Evolutionary conservation across 2,113 vertebrate species (phyloP).

Genomic region (Rhinolophus ferrumequinum): DNA sequence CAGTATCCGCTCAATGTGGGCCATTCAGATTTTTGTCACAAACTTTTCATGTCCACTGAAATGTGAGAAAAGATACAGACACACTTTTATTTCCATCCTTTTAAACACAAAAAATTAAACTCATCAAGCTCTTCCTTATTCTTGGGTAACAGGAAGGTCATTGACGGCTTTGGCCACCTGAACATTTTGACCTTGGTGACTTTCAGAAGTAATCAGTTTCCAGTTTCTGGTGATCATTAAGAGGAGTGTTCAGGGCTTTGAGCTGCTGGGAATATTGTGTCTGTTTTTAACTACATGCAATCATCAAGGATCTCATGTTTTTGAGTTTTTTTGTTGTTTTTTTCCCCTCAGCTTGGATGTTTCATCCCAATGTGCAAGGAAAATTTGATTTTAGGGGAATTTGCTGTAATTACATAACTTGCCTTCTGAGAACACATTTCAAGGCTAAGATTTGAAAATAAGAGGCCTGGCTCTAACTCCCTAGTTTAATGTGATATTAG

Average conservation of each 20-base stretch:
- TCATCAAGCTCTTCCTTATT: background rate
- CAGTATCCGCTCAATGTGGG: background rate
- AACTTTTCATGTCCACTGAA: background rate
- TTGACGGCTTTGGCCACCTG: background rate
- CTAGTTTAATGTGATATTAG: background rate
- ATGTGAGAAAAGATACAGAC: background rate
- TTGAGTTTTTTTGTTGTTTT: background rate
- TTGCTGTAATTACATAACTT: conserved; percentile 39
- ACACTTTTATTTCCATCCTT: background rate
- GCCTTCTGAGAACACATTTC: conserved; percentile 23
- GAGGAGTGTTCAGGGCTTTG: background rate
- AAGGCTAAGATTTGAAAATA: conserved; percentile 14
- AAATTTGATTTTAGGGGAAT: conserved; percentile 52
- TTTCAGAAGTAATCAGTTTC: conserved; percentile 35
- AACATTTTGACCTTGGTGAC: conserved; percentile 33
- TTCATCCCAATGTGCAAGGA: background rate
- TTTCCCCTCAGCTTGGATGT: background rate
- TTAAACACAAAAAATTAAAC: conserved; percentile 5
- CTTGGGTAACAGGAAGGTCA: background rate
- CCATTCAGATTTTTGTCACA: background rate
- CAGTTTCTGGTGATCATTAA: background rate
- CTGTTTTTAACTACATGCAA: conserved; percentile 1
- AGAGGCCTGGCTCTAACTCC: background rate
- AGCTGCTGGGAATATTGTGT: background rate
- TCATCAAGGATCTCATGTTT: background rate